Evolutionary conservation across 2,888 invertebrate species (phyloP).

Genomic region (Sinhomidia bicolor): DNA sequence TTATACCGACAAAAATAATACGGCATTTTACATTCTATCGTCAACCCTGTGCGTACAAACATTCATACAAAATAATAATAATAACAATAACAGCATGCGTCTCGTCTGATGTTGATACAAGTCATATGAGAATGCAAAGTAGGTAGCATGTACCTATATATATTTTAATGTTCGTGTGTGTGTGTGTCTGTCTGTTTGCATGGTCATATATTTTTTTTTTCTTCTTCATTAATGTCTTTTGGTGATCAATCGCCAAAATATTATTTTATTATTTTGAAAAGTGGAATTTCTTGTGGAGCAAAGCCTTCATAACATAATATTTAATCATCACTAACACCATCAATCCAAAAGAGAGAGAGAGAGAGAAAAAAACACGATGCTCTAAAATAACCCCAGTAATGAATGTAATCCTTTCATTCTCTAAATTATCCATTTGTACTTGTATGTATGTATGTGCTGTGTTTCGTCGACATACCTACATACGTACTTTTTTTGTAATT

Average conservation of each 20-base stretch:
- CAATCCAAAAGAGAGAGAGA: not conserved
- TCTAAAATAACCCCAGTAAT: not conserved
- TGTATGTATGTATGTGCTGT: too few relatives aligned
- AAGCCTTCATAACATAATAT: not conserved
- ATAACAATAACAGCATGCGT: not conserved
- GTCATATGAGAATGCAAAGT: not conserved
- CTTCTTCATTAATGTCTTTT: not conserved
- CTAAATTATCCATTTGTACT: not conserved
- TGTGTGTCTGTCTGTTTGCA: not conserved
- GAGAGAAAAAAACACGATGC: not conserved
- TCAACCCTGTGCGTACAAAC: not conserved
- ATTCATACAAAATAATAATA: not conserved
- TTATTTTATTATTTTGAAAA: too few relatives aligned
- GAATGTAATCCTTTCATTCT: not conserved
- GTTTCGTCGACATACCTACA: too few relatives aligned
- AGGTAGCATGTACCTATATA: not conserved
- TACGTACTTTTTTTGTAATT: too few relatives aligned
- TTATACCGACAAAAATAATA: not conserved
- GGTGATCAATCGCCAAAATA: not conserved
- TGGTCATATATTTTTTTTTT: too few relatives aligned
- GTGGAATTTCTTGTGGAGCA: not conserved
- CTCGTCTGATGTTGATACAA: not conserved
- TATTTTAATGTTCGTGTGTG: not conserved
- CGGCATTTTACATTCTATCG: not conserved
- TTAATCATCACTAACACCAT: not conserved